These are phyloP conservation scores for Drosophila leontia DNA, from an alignment of 1,140 invertebrate species.

Conservation along the genomic window DNA sequence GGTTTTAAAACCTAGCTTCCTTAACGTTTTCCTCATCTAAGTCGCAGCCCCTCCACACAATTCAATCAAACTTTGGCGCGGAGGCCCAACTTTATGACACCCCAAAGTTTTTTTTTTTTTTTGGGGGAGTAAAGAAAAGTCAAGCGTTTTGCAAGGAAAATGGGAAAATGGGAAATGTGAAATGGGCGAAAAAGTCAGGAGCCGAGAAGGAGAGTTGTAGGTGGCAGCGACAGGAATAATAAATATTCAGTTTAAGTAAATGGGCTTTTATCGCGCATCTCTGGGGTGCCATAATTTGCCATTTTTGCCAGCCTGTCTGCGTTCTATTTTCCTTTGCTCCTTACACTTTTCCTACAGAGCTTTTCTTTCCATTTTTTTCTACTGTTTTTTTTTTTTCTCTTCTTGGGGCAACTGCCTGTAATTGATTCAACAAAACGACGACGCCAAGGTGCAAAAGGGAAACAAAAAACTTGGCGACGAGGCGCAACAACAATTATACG, in stretches of 20 bases:
- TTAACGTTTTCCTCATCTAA: conserved; percentile 1
- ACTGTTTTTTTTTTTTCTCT: conserved; percentile 3
- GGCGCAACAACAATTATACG: conserved; percentile 81
- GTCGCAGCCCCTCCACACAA: conserved; percentile 33
- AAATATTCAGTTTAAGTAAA: conserved; percentile 84
- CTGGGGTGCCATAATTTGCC: conserved; percentile 82
- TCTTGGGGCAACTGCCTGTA: conserved; percentile 59
- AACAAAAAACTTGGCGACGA: conserved; percentile 60
- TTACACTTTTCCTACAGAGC: conserved; percentile 23
- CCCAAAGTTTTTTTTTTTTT: conserved; percentile 25
- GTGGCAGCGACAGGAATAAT: conserved; percentile 79
- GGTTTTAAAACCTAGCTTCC: not conserved
- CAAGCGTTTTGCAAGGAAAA: conserved; percentile 76
- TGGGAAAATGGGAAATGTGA: conserved; percentile 60
- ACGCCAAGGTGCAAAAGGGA: conserved; percentile 63
- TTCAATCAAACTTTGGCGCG: conserved; percentile 72
- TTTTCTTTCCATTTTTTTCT: conserved; percentile 16
- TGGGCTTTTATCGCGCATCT: conserved; percentile 83
- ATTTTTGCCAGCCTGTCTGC: conserved; percentile 77
- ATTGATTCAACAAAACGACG: conserved; percentile 79
- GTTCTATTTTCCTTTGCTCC: conserved; percentile 34
- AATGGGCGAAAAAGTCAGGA: conserved; percentile 31
- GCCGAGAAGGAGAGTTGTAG: conserved; percentile 18
- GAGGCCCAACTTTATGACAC: conserved; percentile 67
- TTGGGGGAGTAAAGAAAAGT: conserved; percentile 29